A percentile compares a stretch with the other conserved stretches of the same genome.
Conservation (phyloP, 2,797 vertebrate genomes). For the Ctenopoma multispine region DNA sequence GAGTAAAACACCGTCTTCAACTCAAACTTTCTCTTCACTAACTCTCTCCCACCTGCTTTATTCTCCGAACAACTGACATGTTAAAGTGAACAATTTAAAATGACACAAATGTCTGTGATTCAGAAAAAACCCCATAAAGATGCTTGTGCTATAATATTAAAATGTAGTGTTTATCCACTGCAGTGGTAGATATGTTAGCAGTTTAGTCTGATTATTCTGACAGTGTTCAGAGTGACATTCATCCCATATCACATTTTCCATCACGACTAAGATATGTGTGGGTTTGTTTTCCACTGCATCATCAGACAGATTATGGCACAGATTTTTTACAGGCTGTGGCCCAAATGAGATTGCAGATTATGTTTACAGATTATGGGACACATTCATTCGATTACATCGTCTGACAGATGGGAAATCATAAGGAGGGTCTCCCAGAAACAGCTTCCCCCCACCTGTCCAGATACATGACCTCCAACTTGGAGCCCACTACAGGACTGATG, state of each 20-base stretch:
- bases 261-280: neutral
- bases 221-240: neutral
- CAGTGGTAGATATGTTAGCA: neutral
- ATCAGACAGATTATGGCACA: conserved; percentile 2
- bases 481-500: conserved; percentile 4
- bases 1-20: conserved; percentile 49
- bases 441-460: conserved; percentile 14
- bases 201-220: neutral
- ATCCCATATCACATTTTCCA: no score
- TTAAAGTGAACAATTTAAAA: neutral
- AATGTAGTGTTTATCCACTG: no score
- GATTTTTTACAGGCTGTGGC: neutral
- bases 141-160: no score
- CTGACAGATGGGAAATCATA: conserved; percentile 39
- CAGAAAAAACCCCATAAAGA: no score
- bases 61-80: conserved; percentile 23
- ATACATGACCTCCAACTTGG: conserved; percentile 26
- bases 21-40: conserved; percentile 20
- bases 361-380: conserved; percentile 20
- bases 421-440: conserved; percentile 14
- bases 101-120: neutral
- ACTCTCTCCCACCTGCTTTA: neutral
- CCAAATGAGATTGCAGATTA: conserved; percentile 5
- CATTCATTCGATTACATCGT: conserved; percentile 1
- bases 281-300: neutral